phyloP scores from a whole-genome alignment of 2,888 invertebrate species.

The Caenorhabditis sp. region DNA sequence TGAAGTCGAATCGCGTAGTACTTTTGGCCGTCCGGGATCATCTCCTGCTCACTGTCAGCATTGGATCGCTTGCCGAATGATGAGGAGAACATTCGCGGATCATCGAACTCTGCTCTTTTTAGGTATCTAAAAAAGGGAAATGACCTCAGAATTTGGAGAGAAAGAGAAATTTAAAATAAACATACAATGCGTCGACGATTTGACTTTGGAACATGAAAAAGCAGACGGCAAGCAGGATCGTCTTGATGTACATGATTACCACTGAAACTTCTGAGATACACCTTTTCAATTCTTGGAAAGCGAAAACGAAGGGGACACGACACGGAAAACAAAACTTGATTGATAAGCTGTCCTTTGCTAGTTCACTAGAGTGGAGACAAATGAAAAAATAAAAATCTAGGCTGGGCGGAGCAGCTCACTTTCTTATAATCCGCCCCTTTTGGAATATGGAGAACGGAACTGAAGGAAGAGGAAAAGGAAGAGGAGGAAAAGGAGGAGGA shows the following conservation, averaged over 20 bases:
- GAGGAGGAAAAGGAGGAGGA: too few species aligned
- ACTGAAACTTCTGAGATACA: slow-evolving; percentile 32
- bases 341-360: slow-evolving; percentile 24
- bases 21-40: slow-evolving; percentile 22
- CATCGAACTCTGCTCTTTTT: slow-evolving; percentile 63
- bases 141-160: too few species aligned
- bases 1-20: slow-evolving; percentile 47
- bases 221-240: slow-evolving; percentile 35
- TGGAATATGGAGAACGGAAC: too few species aligned
- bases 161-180: not conserved
- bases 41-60: slow-evolving; percentile 13
- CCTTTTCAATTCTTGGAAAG: not conserved
- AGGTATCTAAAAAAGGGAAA: slow-evolving; percentile 45
- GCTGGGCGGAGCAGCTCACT: not conserved
- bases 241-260: slow-evolving; percentile 63
- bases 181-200: slow-evolving; percentile 29
- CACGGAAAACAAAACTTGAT: not conserved
- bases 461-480: too few species aligned
- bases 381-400: slow-evolving; percentile 15
- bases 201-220: slow-evolving; percentile 17
- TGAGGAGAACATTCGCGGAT: slow-evolving; percentile 61
- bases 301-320: not conserved
- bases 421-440: slow-evolving; percentile 32
- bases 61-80: slow-evolving; percentile 58
- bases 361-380: not conserved